Conservation (phyloP, 53 echinoderm and acorn worm species). For the Antedon mediterranea region DNA sequence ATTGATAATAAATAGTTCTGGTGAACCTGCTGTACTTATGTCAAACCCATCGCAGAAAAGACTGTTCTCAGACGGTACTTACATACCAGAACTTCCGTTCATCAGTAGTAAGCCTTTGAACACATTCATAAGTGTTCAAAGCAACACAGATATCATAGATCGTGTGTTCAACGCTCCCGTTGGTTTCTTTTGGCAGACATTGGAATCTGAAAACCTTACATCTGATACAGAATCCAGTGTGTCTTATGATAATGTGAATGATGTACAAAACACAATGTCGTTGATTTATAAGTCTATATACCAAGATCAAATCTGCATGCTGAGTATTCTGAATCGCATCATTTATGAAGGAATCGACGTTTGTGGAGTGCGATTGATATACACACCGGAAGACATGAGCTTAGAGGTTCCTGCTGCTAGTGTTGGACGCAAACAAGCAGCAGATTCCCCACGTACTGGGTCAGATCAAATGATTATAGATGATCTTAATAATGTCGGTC, state of each 20-base stretch:
- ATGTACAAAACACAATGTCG: slow-evolving; percentile 77
- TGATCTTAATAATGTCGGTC: slow-evolving; percentile 20
- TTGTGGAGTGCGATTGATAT: slow-evolving; percentile 59
- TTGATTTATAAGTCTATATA: slow-evolving; percentile 62
- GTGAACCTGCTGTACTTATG: slow-evolving; percentile 21
- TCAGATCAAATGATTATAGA: slow-evolving; percentile 2
- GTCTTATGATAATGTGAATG: slow-evolving; percentile 34
- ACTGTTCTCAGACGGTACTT: slow-evolving; percentile 54
- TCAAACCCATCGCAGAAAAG: slow-evolving; percentile 29
- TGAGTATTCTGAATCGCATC: slow-evolving; percentile 58
- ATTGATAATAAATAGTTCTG: slow-evolving; percentile 30
- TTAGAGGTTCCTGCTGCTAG: neutral
- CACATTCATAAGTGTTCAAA: slow-evolving; percentile 43
- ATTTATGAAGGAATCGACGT: slow-evolving; percentile 72
- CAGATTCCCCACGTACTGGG: neutral
- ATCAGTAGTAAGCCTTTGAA: slow-evolving; percentile 64
- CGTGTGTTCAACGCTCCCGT: slow-evolving; percentile 31
- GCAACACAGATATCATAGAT: slow-evolving; percentile 22
- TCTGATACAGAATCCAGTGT: slow-evolving; percentile 27
- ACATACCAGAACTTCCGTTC: slow-evolving; percentile 52
- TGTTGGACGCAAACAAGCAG: neutral
- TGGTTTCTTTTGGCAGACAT: slow-evolving; percentile 85
- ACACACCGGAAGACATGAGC: slow-evolving; percentile 31
- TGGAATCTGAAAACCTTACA: slow-evolving; percentile 45
- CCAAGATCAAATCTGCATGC: slow-evolving; percentile 29